Percentiles rank a stretch among this genome's conserved stretches.
Evolutionary conservation across 2,888 invertebrate species (phyloP).

Genomic region (Plebejus anna): DNA sequence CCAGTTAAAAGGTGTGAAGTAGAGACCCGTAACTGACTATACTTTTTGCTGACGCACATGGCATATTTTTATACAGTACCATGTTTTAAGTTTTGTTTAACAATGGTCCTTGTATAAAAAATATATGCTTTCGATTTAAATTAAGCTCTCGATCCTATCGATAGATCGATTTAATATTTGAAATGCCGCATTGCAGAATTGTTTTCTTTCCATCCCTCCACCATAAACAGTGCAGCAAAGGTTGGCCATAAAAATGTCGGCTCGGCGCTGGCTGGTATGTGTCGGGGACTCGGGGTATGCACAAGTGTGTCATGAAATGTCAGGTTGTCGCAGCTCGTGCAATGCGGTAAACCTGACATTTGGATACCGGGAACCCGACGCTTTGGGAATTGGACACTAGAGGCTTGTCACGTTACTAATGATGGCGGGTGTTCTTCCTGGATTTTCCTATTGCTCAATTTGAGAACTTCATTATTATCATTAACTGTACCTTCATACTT

Average conservation of each 20-base stretch:
- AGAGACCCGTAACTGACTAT: background rate
- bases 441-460: no score
- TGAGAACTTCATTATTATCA: background rate
- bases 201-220: background rate
- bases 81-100: background rate
- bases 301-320: slow-evolving; percentile 21
- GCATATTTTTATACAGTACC: background rate
- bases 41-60: background rate
- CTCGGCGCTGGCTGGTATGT: background rate
- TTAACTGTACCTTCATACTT: background rate
- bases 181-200: background rate
- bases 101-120: background rate
- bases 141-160: no score
- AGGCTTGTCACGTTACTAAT: background rate
- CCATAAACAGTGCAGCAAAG: background rate
- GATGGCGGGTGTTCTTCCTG: background rate
- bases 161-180: background rate
- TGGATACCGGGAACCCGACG: background rate
- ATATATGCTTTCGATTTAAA: no score
- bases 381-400: slow-evolving; percentile 9
- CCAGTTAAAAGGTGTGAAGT: no score
- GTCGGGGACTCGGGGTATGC: background rate
- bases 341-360: slow-evolving; percentile 26
- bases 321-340: background rate
- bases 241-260: slow-evolving; percentile 1